These are phyloP conservation scores for Microplitis manilae DNA, from an alignment of 2,888 invertebrate species.

Conservation along the genomic window DNA sequence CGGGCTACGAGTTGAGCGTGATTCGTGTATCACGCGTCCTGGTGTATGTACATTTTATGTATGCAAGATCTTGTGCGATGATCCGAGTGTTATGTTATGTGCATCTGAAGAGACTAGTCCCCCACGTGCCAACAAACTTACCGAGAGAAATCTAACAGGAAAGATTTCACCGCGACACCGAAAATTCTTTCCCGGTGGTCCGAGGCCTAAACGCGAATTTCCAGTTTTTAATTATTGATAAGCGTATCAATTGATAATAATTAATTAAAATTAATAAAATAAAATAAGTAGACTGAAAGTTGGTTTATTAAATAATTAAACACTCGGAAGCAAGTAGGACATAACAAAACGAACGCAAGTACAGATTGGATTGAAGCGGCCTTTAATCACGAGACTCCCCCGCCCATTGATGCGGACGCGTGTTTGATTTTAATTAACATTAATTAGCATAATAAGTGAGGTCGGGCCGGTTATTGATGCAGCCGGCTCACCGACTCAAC, in stretches of 20 bases:
- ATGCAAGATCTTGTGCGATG: slow-evolving; percentile 40
- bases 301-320: neutral
- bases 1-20: slow-evolving; percentile 33
- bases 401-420: slow-evolving; percentile 48
- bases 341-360: slow-evolving; percentile 5
- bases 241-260: neutral
- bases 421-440: slow-evolving; percentile 64
- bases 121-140: slow-evolving; percentile 38
- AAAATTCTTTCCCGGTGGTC: slow-evolving; percentile 6
- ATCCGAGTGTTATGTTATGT: slow-evolving; percentile 16
- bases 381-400: slow-evolving; percentile 27
- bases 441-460: slow-evolving; percentile 62
- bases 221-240: neutral
- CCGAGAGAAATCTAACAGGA: too few relatives aligned
- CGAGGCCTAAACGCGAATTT: neutral
- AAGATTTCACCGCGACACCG: neutral
- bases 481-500: neutral
- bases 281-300: neutral
- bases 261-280: neutral
- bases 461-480: slow-evolving; percentile 40
- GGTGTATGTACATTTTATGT: slow-evolving; percentile 39
- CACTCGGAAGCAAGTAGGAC: slow-evolving; percentile 5
- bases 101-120: slow-evolving; percentile 14
- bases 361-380: slow-evolving; percentile 23
- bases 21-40: slow-evolving; percentile 45